Base-by-base conservation (phyloP, 1,140 invertebrate species). In the Pseudomyrmex gracilis region DNA sequence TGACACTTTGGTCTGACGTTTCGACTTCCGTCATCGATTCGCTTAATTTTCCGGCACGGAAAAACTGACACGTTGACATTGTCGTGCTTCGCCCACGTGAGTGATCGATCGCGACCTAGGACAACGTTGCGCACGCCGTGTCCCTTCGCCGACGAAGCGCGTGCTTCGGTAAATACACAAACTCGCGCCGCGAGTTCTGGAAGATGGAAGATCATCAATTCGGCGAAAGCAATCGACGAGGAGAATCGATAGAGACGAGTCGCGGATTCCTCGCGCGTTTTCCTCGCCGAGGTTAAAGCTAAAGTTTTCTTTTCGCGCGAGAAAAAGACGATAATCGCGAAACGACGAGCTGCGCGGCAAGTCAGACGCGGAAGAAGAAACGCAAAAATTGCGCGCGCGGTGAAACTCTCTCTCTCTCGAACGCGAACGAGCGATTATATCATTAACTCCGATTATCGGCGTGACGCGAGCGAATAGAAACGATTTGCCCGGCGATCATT, bases 71-170 rank as follows among this genome's bases (percentile, higher is more conserved):
- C 58, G 61, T 47, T 58, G 82, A 67, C 73, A 24, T 77, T 60
- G 61, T 58, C 71, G 45, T 22, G 22, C 61, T 64, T 34, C 47
- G 71, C 82, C 34, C 82, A 83, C 82, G 82, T 83, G 82, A 83
- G 82, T 57, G 71, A 76, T 76, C 73, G 82, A 66, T 78, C 82
- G 73, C 61, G 73, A 83, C 82, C 82, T 83, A 83, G 63, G 73
- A 22, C 63, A 83, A 83, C 82, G 73, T 66, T 47, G 53, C 53
- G 73, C 71, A 63, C 68, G 58, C 43, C 24, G 45, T 63, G 9
- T 49, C 58, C 63, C 24, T 17, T 34, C 55, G 22, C 17, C 67
- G 57, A 24, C 58, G 64, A 68, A 45, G 20, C 49, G 43, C 71
- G 58, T 49, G 10, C 55, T 3, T 51, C 22, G 15, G 15, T 7